Base-by-base conservation (phyloP, 2,888 invertebrate genomes). In the Plagodis dolabraria region DNA sequence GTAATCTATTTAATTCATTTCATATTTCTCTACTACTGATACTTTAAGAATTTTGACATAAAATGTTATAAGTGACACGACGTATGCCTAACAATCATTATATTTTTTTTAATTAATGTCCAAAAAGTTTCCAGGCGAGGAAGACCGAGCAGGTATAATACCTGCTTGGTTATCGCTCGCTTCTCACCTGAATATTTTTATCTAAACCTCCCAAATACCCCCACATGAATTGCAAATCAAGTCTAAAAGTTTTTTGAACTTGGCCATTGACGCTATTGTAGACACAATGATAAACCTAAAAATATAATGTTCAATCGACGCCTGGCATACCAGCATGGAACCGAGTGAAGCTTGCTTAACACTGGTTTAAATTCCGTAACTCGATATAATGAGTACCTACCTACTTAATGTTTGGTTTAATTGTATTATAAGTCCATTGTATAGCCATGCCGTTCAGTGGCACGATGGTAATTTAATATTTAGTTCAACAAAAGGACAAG, bases 191-290 rank as follows among this genome's bases (percentile, higher is more conserved):
- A 7, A 8, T 36, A 36, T 7, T 36, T 7, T 7, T 36, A 36
- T 36, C 8, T 7, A 36, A 36, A 36, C 8, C 7, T 36, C 36
- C 8, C 7, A 36, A 8, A 8, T 36, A 4, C 36, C 8, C 40
- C 52, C 47, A 57, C 47, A 49, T 54, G 60, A 60, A 58, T 59
- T 49, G 48, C 56, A 62, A 62, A 62, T 60, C 47, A 47, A 59
- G 57, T 59, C 53, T 50, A 11, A 56, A 58, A 77, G 73, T 68
- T 71, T 63, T 58, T 65, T 72, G 68, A 72, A 75, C 76, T 69
- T 63, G 34, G 55, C 56, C 69, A 63, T 58, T 60, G 68, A 67
- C 51, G 55, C 56, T 70, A 63, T 58, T 60, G 68, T 67, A 53
- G 62, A 67, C 57, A 63, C 52, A 62, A 52, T 53, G 63, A 64